Base-by-base conservation (phyloP, 2,797 vertebrate genomes). In the Harpagifer antarcticus region DNA sequence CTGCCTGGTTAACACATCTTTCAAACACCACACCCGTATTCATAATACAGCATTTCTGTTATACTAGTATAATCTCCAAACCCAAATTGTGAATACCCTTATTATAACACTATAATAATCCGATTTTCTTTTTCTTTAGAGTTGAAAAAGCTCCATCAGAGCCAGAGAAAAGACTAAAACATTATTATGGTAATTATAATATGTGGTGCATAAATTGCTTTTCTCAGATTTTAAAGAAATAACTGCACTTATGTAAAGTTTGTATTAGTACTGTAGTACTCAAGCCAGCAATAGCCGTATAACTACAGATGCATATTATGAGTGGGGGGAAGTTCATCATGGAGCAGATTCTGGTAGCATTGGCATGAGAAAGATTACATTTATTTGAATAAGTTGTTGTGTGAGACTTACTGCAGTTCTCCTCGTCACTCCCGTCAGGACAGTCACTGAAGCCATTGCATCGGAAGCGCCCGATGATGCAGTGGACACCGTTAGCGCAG, bases 401-500 rank as follows among this genome's bases (percentile, higher is more conserved):
- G 63, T 13, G 53, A 60, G 69, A 98, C 98, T 98, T 91, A 99
- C 98, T 99, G 95, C 98, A 99, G 93, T 99, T 99, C 66, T 98
- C 95, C 76, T 99, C 98, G 4, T 99, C 98, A 0, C 98, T 99
- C 84, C 97, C 97, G 0, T 99, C 98, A 0, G 98, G 98, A 87
- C 98, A 99, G 88, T 99, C 98, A 47, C 95, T 96, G 7, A 98
- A 98, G 62, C 98, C 98, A 0, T 99, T 99, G 73, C 98, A 99
- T 27, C 94, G 96, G 94, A 99, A 99, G 71, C 98, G 97, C 42
- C 98, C 98, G 0, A 99, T 99, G 93, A 99, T 99, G 93, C 98
- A 99, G 90, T 99, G 97, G 88, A 97, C 92, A 0, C 98, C 98
- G 0, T 96, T 99, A 50, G 96, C 94, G 0, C 98, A 99, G 78